A percentile compares a stretch with the other conserved stretches of the same genome.
Conservation (phyloP, 2,888 invertebrate species). For the Leucozona laternaria region DNA sequence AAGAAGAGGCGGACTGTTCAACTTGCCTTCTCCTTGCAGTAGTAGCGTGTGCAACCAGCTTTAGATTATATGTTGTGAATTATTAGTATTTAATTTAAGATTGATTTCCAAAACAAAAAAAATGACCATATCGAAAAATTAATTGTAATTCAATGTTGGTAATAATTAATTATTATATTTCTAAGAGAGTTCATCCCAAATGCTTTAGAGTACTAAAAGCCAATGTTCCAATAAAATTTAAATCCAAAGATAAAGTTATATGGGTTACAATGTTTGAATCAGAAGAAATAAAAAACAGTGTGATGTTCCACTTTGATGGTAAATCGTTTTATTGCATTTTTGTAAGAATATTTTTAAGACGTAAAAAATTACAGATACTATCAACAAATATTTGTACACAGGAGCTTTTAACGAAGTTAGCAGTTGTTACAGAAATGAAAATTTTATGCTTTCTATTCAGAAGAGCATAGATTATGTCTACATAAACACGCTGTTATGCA, state of each 20-base stretch:
- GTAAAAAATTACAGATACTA: slow-evolving; percentile 29
- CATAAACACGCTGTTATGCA: slow-evolving; percentile 45
- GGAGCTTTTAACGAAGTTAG: slow-evolving; percentile 53
- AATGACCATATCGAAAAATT: too few relatives aligned
- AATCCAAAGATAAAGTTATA: slow-evolving; percentile 48
- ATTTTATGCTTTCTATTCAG: slow-evolving; percentile 33
- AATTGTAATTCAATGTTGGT: too few relatives aligned
- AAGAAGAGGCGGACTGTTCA: too few relatives aligned
- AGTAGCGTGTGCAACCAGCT: too few relatives aligned
- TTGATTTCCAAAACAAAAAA: too few relatives aligned
- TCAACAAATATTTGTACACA: slow-evolving; percentile 46
- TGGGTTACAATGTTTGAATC: slow-evolving; percentile 66
- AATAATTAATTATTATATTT: too few relatives aligned
- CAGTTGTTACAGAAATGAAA: slow-evolving; percentile 23
- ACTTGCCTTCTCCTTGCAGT: too few relatives aligned
- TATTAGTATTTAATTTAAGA: too few relatives aligned
- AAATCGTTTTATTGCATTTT: background rate
- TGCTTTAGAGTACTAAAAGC: slow-evolving; percentile 34
- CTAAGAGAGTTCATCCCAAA: slow-evolving; percentile 14
- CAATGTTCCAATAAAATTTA: slow-evolving; percentile 57
- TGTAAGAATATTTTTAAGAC: background rate
- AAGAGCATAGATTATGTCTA: slow-evolving; percentile 54
- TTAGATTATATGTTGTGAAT: too few relatives aligned
- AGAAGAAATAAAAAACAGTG: slow-evolving; percentile 44
- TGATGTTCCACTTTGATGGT: slow-evolving; percentile 67